phyloP scores from a whole-genome alignment of 1,140 invertebrate species.

The Hycleus phaleratus region DNA sequence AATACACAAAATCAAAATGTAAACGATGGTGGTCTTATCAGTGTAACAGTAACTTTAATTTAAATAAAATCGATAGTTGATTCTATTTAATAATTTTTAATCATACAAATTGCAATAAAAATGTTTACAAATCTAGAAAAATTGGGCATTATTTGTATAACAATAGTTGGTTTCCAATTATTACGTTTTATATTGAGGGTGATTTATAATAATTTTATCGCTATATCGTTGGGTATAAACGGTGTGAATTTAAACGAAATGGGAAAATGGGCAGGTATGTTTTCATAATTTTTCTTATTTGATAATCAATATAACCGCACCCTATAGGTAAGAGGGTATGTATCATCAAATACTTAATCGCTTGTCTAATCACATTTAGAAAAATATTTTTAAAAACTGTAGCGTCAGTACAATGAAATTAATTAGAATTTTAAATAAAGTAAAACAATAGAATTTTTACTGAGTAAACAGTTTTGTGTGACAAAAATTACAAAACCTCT shows the following conservation, averaged over 20 bases:
- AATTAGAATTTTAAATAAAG: neutral
- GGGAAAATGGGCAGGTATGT: conserved; percentile 47
- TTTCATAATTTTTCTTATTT: neutral
- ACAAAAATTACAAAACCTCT: too few relatives aligned
- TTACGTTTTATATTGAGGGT: conserved; percentile 25
- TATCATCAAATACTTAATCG: too few relatives aligned
- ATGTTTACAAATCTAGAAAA: conserved; percentile 19
- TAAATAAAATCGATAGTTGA: too few relatives aligned
- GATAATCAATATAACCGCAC: neutral
- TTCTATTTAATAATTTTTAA: too few relatives aligned
- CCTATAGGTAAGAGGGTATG: neutral
- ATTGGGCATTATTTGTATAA: conserved; percentile 29
- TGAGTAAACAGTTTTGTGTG: neutral
- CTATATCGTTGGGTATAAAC: conserved; percentile 38
- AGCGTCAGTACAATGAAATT: too few relatives aligned
- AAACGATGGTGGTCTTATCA: too few relatives aligned
- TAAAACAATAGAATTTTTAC: neutral
- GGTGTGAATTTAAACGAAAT: conserved; percentile 39
- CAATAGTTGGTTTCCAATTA: conserved; percentile 31
- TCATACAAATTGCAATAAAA: neutral
- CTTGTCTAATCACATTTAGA: too few relatives aligned
- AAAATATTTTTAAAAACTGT: too few relatives aligned
- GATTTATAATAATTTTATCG: conserved; percentile 41
- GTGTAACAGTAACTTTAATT: too few relatives aligned
- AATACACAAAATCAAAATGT: too few relatives aligned